Evolutionary conservation across 1,140 invertebrate species (phyloP).

Genomic region (Goniozus legneri): DNA sequence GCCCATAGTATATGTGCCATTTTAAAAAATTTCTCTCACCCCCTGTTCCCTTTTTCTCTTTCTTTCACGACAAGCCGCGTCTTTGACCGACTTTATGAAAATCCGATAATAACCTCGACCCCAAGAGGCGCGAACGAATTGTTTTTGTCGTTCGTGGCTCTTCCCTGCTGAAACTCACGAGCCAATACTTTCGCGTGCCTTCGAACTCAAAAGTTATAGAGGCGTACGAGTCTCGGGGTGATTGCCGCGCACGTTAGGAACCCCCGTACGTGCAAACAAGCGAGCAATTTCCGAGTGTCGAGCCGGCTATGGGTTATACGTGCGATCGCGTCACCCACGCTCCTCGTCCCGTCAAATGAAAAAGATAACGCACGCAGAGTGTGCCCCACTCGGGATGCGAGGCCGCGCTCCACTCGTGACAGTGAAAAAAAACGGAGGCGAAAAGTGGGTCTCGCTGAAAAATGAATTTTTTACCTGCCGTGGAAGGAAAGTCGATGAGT

Average conservation of each 20-base stretch:
- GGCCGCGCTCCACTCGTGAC: no score
- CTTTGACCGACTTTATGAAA: slow-evolving; percentile 32
- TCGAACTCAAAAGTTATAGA: slow-evolving; percentile 16
- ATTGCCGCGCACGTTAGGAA: slow-evolving; percentile 14
- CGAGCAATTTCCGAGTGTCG: slow-evolving; percentile 20
- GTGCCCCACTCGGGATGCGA: no score
- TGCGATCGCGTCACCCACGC: slow-evolving; percentile 8
- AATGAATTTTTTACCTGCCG: no score
- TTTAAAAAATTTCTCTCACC: no score
- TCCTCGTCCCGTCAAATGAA: slow-evolving; percentile 13
- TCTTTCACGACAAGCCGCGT: slow-evolving; percentile 14
- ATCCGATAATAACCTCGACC: slow-evolving; percentile 27
- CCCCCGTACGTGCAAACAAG: slow-evolving; percentile 14
- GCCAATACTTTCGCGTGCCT: slow-evolving; percentile 14
- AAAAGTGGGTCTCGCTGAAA: no score
- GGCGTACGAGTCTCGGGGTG: background rate
- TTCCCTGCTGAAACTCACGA: background rate
- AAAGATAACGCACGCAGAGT: slow-evolving; percentile 17
- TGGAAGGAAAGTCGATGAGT: no score
- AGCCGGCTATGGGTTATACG: slow-evolving; percentile 24
- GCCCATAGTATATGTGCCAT: no score
- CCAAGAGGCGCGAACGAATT: background rate
- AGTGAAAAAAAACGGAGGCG: no score
- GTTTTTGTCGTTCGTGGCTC: slow-evolving; percentile 11
- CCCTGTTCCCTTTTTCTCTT: no score